phyloP scores from a whole-genome alignment of 2,888 invertebrate species.

The Thelaira solivaga region DNA sequence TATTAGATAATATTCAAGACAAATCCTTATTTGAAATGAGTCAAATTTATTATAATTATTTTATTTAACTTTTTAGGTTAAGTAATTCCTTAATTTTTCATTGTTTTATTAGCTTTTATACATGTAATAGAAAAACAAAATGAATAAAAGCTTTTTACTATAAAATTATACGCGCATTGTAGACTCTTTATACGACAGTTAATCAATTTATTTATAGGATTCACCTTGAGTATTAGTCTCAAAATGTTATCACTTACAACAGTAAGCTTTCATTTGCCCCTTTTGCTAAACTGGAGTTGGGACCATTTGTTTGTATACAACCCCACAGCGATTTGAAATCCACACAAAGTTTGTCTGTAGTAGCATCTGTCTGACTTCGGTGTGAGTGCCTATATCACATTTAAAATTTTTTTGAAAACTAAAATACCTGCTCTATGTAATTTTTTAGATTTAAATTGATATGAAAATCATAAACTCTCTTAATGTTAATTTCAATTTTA shows the following conservation, averaged over 20 bases:
- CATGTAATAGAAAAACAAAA: no score
- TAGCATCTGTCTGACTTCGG: conserved; percentile 65
- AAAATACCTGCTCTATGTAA: neutral
- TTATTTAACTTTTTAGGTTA: neutral
- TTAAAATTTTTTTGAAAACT: neutral
- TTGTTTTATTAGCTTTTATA: no score
- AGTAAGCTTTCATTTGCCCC: conserved; percentile 88
- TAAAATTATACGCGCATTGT: no score
- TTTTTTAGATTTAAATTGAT: neutral
- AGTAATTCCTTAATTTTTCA: no score
- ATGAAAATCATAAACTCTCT: conserved; percentile 44
- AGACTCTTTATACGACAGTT: no score
- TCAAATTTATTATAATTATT: neutral
- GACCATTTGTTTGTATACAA: conserved; percentile 80
- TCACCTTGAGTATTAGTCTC: no score
- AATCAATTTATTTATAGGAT: no score
- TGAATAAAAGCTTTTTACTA: no score
- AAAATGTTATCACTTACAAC: no score
- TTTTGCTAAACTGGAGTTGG: conserved; percentile 84
- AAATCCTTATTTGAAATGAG: neutral
- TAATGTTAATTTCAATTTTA: neutral
- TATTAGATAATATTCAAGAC: neutral
- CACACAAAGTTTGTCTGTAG: conserved; percentile 67
- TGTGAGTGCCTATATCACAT: conserved; percentile 35
- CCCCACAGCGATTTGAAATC: conserved; percentile 75